Conservation (phyloP, 2,797 vertebrate genomes). For the Sitta carolinensis region DNA sequence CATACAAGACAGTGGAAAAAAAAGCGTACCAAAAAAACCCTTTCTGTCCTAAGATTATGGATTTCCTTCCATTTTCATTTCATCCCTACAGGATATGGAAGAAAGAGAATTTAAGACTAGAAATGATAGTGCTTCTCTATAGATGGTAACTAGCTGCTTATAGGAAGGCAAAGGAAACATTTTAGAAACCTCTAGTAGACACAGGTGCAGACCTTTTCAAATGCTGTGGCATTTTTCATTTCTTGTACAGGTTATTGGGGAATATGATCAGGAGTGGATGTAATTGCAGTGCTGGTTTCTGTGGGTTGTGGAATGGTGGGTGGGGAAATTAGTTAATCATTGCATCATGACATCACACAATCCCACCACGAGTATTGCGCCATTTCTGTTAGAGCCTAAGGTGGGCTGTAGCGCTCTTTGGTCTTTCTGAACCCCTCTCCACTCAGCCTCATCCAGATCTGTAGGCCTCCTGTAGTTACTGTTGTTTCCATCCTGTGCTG, state of each 20-base stretch:
- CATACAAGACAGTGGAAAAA: background rate
- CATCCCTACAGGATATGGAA: accelerated
- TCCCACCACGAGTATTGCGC: accelerated
- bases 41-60: background rate
- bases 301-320: background rate
- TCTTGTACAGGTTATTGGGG: background rate
- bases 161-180: background rate
- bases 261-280: background rate
- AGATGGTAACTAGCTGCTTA: background rate
- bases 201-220: background rate
- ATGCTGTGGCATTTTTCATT: background rate
- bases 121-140: background rate
- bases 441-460: background rate
- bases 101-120: background rate
- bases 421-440: background rate
- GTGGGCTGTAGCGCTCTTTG: background rate
- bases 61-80: background rate
- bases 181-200: background rate
- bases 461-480: background rate
- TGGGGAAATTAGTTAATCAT: background rate
- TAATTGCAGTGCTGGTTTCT: background rate
- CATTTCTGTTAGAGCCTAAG: background rate
- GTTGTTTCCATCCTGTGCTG: background rate
- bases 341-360: accelerated
- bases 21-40: accelerated